Evolutionary conservation across 2,888 invertebrate genomes (phyloP).

Genomic region (Hedya salicella): DNA sequence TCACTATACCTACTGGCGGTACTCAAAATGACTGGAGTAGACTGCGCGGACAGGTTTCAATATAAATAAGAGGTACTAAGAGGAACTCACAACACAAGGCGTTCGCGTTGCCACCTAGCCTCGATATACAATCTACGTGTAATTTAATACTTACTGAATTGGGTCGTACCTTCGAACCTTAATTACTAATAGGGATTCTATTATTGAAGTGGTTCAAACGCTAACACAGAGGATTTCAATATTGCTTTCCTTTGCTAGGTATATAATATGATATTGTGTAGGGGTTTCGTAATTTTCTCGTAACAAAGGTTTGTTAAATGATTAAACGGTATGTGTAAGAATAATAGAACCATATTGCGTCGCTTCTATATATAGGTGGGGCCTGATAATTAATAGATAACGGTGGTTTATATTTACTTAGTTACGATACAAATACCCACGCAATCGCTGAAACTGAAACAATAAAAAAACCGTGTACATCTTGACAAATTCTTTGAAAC

Average conservation of each 20-base stretch:
- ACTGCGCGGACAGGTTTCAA: too few species aligned
- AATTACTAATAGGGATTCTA: constrained; percentile 37
- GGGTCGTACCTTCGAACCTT: constrained; percentile 14
- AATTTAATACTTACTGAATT: constrained; percentile 35
- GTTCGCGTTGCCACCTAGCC: constrained; percentile 25
- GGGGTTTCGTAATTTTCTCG: constrained; percentile 13
- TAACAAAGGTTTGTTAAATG: neutral
- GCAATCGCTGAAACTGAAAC: too few species aligned
- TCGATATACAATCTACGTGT: constrained; percentile 26
- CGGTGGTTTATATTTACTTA: too few species aligned
- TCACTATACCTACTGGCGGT: too few species aligned
- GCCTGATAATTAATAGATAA: too few species aligned
- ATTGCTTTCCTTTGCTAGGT: constrained; percentile 15
- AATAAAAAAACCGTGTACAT: too few species aligned
- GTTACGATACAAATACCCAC: too few species aligned
- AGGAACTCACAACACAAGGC: neutral
- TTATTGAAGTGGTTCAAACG: constrained; percentile 30
- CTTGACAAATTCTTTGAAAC: too few species aligned
- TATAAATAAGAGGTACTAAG: constrained; percentile 2
- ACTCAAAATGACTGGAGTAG: too few species aligned
- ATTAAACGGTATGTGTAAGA: neutral
- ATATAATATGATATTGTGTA: constrained; percentile 9
- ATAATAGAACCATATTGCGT: neutral
- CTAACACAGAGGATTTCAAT: constrained; percentile 26
- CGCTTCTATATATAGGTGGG: neutral